phyloP scores from a whole-genome alignment of 2,113 vertebrate species.

The Puntigrus tetrazona region DNA sequence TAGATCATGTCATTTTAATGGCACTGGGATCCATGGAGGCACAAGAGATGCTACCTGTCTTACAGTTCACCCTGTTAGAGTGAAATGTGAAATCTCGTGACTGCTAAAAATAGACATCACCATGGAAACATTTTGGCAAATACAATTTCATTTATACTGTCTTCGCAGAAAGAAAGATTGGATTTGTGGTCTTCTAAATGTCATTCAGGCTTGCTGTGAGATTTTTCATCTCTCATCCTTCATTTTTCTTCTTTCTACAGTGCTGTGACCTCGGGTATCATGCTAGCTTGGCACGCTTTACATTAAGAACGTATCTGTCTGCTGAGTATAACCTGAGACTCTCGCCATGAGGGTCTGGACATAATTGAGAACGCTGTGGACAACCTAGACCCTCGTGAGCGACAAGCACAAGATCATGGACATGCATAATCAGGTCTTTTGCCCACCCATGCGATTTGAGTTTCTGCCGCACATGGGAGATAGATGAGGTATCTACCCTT shows the following conservation, averaged over 20 bases:
- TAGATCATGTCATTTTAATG: conserved; percentile 15
- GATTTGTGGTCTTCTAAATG: conserved; percentile 5
- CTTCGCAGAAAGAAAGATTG: not conserved
- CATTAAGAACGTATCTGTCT: conserved; percentile 94
- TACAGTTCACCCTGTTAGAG: conserved; percentile 1
- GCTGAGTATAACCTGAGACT: conserved; percentile 98
- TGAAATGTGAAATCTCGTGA: not conserved
- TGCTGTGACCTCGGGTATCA: conserved; percentile 98
- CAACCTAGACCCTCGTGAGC: conserved; percentile 91
- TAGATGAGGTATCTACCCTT: conserved; percentile 85
- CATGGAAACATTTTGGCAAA: conserved; percentile 31
- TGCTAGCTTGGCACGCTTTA: conserved; percentile 90
- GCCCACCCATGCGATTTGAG: conserved; percentile 95
- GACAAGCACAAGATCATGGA: conserved; percentile 99
- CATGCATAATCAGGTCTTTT: conserved; percentile 99
- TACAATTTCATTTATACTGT: not conserved
- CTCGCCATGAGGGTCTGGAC: conserved; percentile 94
- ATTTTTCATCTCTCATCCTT: not conserved
- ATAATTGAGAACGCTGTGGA: conserved; percentile 94
- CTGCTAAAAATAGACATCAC: conserved; percentile 30
- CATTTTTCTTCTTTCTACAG: conserved; percentile 66
- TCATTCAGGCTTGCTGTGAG: not conserved
- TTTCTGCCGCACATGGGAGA: conserved; percentile 99
- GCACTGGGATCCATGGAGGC: not conserved
- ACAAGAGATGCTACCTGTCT: conserved; percentile 25